Evolutionary conservation across 2,113 vertebrate genomes (phyloP), one percentile per base, ranked within the genome.

Genomic region (Lynx canadensis): DNA sequence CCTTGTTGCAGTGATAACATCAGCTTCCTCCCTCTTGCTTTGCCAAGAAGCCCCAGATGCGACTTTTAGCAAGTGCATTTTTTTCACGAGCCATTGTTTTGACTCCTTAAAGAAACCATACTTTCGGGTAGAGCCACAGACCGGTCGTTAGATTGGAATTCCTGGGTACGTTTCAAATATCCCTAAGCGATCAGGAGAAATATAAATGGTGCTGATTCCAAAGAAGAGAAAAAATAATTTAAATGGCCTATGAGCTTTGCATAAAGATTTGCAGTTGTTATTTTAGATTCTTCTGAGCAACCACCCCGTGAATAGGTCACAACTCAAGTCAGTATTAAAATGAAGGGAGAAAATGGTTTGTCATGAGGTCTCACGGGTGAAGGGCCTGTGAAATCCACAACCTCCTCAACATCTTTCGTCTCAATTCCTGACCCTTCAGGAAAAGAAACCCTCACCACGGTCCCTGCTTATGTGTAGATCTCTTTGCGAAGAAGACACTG

Each of bases 311-410:
- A 74, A 52, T 13, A 57, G 7, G 45, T 87, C 4, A 73, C 29
- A 36, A 29, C n/a, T 84, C 31, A 48, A 74, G 66, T 50, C 33
- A 71, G 10, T 13, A 7, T 45, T 50, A 48, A 9, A 41, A 2
- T 41, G 7, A 89, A 65, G 18, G 23, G 6, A 15, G 9, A 50
- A 18, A 82, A 69, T n/a, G 31, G 4, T 69, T 31, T 21, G 19
- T 57, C 18, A 3, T 7, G 6, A 14, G 18, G 4, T n/a, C 29
- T 57, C 25, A 3, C 19, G 2, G n/a, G 4, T 4, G 2, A 33
- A 27, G 33, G 7, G 1, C 16, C 4, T 11, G 0, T 1, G 31
- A 85, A 65, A 48, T 18, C 29, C 33, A 15, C 66, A n/a, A 57
- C 15, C 36, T 48, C 25, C 50, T 63, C 38, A 14, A 48, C 7